These are phyloP conservation scores for Brachyptera risi DNA, from an alignment of 2,888 invertebrate genomes.

Conservation along the genomic window DNA sequence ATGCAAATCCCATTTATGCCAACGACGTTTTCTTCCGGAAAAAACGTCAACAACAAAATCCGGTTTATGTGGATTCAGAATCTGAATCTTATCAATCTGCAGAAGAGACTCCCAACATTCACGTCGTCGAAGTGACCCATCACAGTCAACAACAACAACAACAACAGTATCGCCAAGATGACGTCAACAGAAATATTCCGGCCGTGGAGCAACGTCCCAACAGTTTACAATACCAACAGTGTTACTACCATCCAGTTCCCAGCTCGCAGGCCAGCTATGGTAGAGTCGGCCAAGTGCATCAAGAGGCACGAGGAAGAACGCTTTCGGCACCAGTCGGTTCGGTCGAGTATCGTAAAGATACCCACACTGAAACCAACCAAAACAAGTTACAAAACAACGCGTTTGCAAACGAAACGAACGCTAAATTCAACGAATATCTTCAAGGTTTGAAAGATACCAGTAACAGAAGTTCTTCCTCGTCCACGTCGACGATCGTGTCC, in stretches of 20 bases:
- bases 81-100: neutral
- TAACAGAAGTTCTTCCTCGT: slow-evolving; percentile 21
- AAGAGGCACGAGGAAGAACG: no score
- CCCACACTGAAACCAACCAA: neutral
- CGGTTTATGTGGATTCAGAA: no score
- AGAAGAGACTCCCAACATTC: neutral
- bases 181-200: neutral
- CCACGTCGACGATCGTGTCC: slow-evolving; percentile 23
- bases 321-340: neutral
- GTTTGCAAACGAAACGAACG: slow-evolving; percentile 5
- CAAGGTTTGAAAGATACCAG: slow-evolving; percentile 6
- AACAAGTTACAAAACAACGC: neutral
- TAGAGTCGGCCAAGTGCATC: no score
- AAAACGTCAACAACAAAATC: no score
- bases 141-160: neutral
- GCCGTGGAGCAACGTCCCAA: neutral
- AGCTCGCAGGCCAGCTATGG: neutral
- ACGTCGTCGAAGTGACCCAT: neutral
- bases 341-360: slow-evolving; percentile 5
- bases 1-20: slow-evolving; percentile 8
- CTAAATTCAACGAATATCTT: slow-evolving; percentile 7
- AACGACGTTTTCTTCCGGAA: slow-evolving; percentile 16
- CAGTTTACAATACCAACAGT: neutral
- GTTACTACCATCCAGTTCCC: neutral
- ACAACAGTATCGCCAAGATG: no score